Conservation (phyloP, 2,113 vertebrate genomes). For the Pachypanchax playfairii region DNA sequence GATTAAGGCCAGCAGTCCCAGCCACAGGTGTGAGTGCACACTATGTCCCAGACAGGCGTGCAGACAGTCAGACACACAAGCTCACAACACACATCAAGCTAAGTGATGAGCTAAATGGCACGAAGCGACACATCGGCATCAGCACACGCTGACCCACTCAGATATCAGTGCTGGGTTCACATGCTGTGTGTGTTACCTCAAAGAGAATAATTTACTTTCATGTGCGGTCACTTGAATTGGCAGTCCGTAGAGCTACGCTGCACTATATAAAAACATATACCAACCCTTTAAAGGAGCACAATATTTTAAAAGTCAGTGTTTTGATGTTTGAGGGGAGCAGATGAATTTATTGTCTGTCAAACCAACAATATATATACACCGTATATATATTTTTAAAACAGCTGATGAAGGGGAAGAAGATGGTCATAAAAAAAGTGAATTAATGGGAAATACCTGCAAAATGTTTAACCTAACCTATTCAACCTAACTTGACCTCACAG, state of each 20-base stretch:
- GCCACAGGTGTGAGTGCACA: constrained; percentile 66
- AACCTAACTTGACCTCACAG: no score
- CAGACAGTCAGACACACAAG: constrained; percentile 21
- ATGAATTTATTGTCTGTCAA: no score
- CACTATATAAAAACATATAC: constrained; percentile 20
- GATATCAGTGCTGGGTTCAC: constrained; percentile 33
- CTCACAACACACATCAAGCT: constrained; percentile 40
- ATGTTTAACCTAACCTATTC: no score
- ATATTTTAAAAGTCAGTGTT: neutral
- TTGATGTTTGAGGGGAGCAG: no score
- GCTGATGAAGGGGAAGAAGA: no score
- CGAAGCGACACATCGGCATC: constrained; percentile 46
- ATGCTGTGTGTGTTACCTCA: constrained; percentile 58
- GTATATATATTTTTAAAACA: no score
- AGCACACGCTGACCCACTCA: constrained; percentile 50
- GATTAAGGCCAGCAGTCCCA: constrained; percentile 62
- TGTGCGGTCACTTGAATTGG: constrained; percentile 44
- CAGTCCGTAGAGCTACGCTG: constrained; percentile 14
- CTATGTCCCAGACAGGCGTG: constrained; percentile 61
- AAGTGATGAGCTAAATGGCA: constrained; percentile 60
- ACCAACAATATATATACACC: no score
- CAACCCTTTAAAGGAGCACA: neutral
- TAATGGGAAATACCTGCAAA: no score
- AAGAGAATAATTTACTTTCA: constrained; percentile 72
- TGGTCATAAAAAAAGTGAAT: no score